Base-by-base conservation (phyloP, 2,888 invertebrate species). In the Machimus atricapillus region DNA sequence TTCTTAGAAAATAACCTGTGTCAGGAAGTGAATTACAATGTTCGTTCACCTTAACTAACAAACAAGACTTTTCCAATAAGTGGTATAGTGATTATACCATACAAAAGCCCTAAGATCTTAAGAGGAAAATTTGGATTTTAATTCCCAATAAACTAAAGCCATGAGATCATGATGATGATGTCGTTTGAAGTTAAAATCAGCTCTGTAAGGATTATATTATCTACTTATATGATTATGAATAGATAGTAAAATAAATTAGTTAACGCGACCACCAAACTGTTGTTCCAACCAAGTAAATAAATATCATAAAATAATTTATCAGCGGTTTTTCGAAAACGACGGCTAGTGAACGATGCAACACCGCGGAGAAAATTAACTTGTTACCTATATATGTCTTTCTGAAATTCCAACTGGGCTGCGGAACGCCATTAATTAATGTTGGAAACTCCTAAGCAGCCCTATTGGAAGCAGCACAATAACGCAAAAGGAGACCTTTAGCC, bases 351-450 rank as follows among this genome's bases (percentile, higher is more conserved):
- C 19, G 8, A 66, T 19, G 66, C 79, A 8, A 37, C 34, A 37
- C 52, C 5, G n/a, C 34, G 31, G 34, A 52, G 85, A 74, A 85
- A 85, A 85, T 85, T 85, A 74, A 85, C 85, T 74, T 85, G 85
- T 85, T 74, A 85, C 85, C 3, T 43, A 27, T n/a, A n/a, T n/a
- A n/a, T n/a, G 31, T 16, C 31, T 23, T 43, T 19, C 74, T 40
- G 58, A 82, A 19, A 66, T 23, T 23, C 19, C 37, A 23, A 27
- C n/a, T 14, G 43, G n/a, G 34, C 85, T n/a, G 43, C n/a, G n/a
- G 85, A 46, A 31, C 16, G 46, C 74, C 85, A 85, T 85, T 85
- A 85, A 85, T 85, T 74, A 85, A 74, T 43, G 74, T 43, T 85
- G 14, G 43, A 43, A 85, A 83, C 58, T 85, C 74, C n/a, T 27